Evolutionary conservation across 2,888 invertebrate species (phyloP), one percentile per base, ranked within the genome.

Genomic region (Caenorhabditis sulstoni): DNA sequence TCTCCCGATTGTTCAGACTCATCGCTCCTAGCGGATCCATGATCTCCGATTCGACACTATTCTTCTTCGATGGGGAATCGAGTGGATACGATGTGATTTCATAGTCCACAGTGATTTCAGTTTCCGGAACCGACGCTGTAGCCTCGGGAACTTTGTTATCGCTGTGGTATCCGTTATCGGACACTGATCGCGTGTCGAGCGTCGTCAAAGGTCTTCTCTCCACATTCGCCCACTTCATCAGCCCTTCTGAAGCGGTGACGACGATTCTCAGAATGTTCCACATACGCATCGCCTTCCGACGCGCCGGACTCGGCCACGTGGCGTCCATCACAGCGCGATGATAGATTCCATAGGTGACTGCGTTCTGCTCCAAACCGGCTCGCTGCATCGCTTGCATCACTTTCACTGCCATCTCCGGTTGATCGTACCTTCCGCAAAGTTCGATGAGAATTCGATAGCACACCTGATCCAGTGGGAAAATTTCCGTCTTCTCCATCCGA

Each of bases 391-490:
- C 93, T 90, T 82, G 79, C 49, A 89, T 89, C 8, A 93, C 92
- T 89, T 96, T 95, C 0, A 98, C 97, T 1, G 99, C 98, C 87
- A 99, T 92, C 70, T 96, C 94, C 0, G 99, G 98, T 90, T 96
- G 93, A 71, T 95, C 95, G 91, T 97, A 95, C 7, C 86, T 84
- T 18, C 98, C 97, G 91, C 98, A 99, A 23, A 99, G 92, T 91
- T 98, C 97, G 95, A 99, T 97, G 94, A 99, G 95, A 62, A 97
- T 95, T 77, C 99, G 93, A 91, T 97, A 99, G 92, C 98, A 98
- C 61, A 98, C 92, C 82, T 90, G 90, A 71, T 90, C 90, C n/a
- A 86, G 76, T 14, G 84, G 85, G 20, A 81, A 78, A 11, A 86
- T 67, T 45, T 85, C 86, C 0, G 95, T 93, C 86, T 94, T 94